Base-by-base conservation (phyloP, 2,888 invertebrate genomes). In the Nomada hirtipes region DNA sequence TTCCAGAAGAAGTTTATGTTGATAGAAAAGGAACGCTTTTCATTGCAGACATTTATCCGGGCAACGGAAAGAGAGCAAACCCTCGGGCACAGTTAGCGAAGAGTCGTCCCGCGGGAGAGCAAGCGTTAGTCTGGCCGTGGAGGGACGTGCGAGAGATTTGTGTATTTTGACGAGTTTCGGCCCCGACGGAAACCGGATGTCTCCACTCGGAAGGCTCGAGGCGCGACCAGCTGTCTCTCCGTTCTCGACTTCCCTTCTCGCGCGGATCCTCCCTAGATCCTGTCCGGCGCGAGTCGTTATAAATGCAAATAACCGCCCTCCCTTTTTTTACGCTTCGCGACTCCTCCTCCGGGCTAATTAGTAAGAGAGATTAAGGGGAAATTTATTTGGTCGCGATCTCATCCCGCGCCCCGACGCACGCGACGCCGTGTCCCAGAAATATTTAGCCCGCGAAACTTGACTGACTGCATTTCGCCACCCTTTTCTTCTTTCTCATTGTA, bases 101-200 rank as follows among this genome's bases (percentile, higher is more conserved):
- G 50, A 69, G 68, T 53, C 68, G 73, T 84, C 85, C 76, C 76
- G 20, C 15, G 75, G 70, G 78, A 71, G 52, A 18, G 47, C 36
- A 42, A 57, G 71, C 26, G 63, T 67, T 86, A 80, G 76, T 61
- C 76, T 65, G 61, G 23, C 44, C 60, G 75, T 75, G 60, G 65
- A 72, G 79, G 77, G 79, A 79, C 79, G 87, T 82, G 88, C 79
- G 78, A 84, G 84, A 89, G 90, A 92, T 92, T 92, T 92, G 93
- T 93, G 91, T 93, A 92, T 93, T 93, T 93, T 92, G 91, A 93
- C 91, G 91, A 91, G 90, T 91, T 91, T 90, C 83, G 88, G 85
- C 86, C 88, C 92, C 89, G 87, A 88, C 88, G 83, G 85, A 82
- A 65, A 88, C 92, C 92, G 92, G 92, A 92, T 92, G 93, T 92